phyloP scores from a whole-genome alignment of 2,797 vertebrate genomes.

The Centroberyx gerrardi region DNA sequence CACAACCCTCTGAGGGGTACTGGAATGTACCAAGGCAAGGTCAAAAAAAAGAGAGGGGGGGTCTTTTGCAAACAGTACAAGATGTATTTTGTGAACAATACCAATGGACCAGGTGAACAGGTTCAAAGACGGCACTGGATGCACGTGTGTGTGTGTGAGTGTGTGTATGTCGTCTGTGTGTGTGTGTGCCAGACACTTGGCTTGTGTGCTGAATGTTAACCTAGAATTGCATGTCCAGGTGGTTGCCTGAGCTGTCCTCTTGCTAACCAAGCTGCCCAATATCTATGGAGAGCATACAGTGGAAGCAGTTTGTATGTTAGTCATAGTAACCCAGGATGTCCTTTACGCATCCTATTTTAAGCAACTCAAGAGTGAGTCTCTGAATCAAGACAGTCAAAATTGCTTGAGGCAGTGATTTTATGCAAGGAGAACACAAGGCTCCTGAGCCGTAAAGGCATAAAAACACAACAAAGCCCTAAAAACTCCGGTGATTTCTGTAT shows the following conservation, averaged over 20 bases:
- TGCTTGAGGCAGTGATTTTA: not conserved
- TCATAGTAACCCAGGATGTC: slow-evolving; percentile 17
- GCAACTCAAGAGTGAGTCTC: not conserved
- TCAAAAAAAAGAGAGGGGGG: slow-evolving; percentile 76
- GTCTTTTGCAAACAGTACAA: slow-evolving; percentile 65
- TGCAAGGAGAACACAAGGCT: not conserved
- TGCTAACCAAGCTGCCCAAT: slow-evolving; percentile 18
- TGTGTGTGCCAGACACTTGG: slow-evolving; percentile 47
- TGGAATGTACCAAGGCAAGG: slow-evolving; percentile 85
- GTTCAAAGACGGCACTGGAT: slow-evolving; percentile 38
- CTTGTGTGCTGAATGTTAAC: slow-evolving; percentile 50
- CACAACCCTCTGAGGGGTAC: slow-evolving; percentile 76
- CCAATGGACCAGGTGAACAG: slow-evolving; percentile 55
- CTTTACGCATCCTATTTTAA: slow-evolving; percentile 11
- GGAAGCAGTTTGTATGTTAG: slow-evolving; percentile 19
- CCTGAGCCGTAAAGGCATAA: not conserved
- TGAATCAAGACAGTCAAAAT: slow-evolving; percentile 7
- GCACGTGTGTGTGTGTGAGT: not conserved
- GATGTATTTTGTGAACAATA: slow-evolving; percentile 64
- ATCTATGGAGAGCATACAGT: slow-evolving; percentile 36
- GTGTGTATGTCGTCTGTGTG: slow-evolving; percentile 19
- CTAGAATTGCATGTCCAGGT: slow-evolving; percentile 63
- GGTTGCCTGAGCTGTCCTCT: slow-evolving; percentile 39
- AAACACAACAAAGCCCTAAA: not conserved
- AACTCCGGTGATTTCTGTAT: not conserved